Evolutionary conservation across 2,113 vertebrate species (phyloP).

Genomic region (Andinoacara biseriatus): DNA sequence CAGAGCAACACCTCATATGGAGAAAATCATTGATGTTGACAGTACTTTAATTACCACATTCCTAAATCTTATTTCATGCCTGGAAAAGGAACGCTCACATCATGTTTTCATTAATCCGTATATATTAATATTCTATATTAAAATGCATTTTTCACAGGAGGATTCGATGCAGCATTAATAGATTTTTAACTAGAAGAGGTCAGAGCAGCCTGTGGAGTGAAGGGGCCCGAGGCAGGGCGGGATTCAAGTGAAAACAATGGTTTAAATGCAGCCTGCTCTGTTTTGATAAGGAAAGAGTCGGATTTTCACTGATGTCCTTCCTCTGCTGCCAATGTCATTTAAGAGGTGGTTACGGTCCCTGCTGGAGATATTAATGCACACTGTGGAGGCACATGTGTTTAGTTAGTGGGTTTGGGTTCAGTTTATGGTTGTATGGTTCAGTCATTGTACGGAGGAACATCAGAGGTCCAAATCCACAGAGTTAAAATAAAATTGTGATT

Average conservation of each 20-base stretch:
- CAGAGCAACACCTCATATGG: conserved; percentile 21
- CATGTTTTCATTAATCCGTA: not conserved
- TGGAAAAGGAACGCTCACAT: not conserved
- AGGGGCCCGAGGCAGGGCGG: not conserved
- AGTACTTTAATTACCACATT: not conserved
- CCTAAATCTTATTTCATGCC: conserved; percentile 6
- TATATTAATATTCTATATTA: not conserved
- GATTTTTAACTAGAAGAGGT: not conserved
- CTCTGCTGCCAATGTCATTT: conserved; percentile 25
- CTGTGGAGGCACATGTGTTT: conserved; percentile 52
- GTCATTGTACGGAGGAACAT: conserved; percentile 33
- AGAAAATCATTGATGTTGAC: conserved; percentile 9
- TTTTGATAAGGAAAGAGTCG: not conserved
- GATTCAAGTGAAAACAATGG: not conserved
- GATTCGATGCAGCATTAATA: not conserved
- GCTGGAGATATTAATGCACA: conserved; percentile 35
- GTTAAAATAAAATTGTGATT: conserved; percentile 43
- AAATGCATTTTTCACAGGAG: not conserved
- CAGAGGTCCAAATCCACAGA: conserved; percentile 54
- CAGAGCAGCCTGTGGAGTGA: not conserved
- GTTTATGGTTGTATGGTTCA: conserved; percentile 43
- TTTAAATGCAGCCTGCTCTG: not conserved
- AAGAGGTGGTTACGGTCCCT: conserved; percentile 1
- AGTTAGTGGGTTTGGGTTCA: conserved; percentile 51
- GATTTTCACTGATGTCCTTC: not conserved